Evolutionary conservation across 2,888 invertebrate genomes (phyloP), one percentile per base, ranked within the genome.

Genomic region (Argyresthia goedartella): DNA sequence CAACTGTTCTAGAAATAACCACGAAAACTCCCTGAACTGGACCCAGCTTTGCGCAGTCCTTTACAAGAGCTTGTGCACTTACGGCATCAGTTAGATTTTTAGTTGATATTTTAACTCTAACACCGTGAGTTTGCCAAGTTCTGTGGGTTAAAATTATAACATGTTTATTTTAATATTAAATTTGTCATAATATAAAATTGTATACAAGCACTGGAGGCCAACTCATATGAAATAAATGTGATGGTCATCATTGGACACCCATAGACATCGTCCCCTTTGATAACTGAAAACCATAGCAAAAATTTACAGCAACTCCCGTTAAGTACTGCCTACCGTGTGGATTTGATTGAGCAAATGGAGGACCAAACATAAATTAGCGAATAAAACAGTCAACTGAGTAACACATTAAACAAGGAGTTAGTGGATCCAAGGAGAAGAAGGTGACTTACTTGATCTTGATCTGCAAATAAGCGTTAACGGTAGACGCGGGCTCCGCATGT

Each of bases 361-460:
- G 25, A 25, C 25, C 25, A 2, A 25, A 25, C n/a, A n/a, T n/a
- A n/a, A n/a, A n/a, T n/a, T n/a, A n/a, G n/a, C n/a, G n/a, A n/a
- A n/a, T n/a, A n/a, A n/a, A n/a, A n/a, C n/a, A n/a, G n/a, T n/a
- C n/a, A n/a, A n/a, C n/a, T n/a, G n/a, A n/a, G n/a, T n/a, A n/a
- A n/a, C n/a, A n/a, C n/a, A n/a, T n/a, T n/a, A n/a, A n/a, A n/a
- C n/a, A n/a, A n/a, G n/a, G n/a, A n/a, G n/a, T n/a, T n/a, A n/a
- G n/a, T n/a, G n/a, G n/a, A n/a, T n/a, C n/a, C n/a, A n/a, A n/a
- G 2, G 6, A 25, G 25, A 25, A 4, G 25, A 25, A 25, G n/a
- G n/a, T n/a, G 25, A 25, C 41, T 50, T 25, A 50, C 50, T 50
- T 50, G 33, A 42, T 42, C 16, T 50, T 50, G 35, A 50, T 50